A percentile compares a stretch with the other conserved stretches of the same genome.
These are phyloP conservation scores for Onthophagus sagittarius DNA, from an alignment of 2,888 invertebrate species.

Conservation along the genomic window DNA sequence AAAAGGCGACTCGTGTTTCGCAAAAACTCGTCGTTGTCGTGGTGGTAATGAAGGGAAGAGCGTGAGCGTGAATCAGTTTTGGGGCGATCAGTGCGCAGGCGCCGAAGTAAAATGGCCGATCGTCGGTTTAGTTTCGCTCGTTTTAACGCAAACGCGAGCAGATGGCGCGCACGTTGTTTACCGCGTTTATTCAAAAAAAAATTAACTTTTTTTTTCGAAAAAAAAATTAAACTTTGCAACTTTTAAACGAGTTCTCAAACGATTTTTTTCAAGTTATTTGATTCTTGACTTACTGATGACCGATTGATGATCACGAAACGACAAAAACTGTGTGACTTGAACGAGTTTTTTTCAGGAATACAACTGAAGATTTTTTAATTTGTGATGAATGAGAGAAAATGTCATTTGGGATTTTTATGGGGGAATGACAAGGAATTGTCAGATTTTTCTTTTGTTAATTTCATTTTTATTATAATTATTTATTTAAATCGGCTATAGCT, in stretches of 20 bases:
- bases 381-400: conserved; percentile 24
- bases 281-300: conserved; percentile 8
- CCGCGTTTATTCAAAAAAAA: not conserved
- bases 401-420: conserved; percentile 24
- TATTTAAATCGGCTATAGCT: conserved; percentile 48
- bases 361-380: conserved; percentile 20
- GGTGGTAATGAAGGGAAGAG: not conserved
- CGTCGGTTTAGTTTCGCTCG: conserved; percentile 20
- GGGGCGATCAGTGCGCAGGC: conserved; percentile 27
- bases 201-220: too few species aligned
- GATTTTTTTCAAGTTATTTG: not conserved
- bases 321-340: conserved; percentile 1
- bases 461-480: not conserved
- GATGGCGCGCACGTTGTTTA: conserved; percentile 13
- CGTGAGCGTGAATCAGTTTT: conserved; percentile 21
- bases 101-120: conserved; percentile 28
- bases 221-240: too few species aligned
- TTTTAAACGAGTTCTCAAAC: too few species aligned
- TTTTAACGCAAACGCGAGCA: too few species aligned
- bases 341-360: conserved; percentile 12
- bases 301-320: conserved; percentile 1
- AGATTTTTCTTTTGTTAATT: conserved; percentile 5
- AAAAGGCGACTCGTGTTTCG: conserved; percentile 28
- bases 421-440: conserved; percentile 18
- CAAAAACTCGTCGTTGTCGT: not conserved